Evolutionary conservation across 1,140 invertebrate genomes (phyloP).

Genomic region (Eupristina koningsbergeri): DNA sequence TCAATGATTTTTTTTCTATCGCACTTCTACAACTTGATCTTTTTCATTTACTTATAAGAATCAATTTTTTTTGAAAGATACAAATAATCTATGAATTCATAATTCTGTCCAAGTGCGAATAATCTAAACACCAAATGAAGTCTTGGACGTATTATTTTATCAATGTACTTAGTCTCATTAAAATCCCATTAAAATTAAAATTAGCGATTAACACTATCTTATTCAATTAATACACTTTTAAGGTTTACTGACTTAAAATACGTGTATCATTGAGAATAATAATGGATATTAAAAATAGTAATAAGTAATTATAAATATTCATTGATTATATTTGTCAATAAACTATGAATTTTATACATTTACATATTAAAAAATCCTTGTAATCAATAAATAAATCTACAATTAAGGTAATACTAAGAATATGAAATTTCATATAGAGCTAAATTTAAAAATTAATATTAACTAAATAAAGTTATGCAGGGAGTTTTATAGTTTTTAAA

Average conservation of each 20-base stretch:
- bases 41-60: constrained; percentile 8
- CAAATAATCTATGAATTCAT: neutral
- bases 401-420: too few species aligned
- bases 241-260: neutral
- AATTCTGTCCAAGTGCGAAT: neutral
- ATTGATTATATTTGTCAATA: neutral
- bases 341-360: neutral
- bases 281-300: neutral
- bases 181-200: too few species aligned
- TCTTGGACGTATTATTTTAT: neutral
- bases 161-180: neutral
- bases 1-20: constrained; percentile 10
- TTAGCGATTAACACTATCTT: neutral
- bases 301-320: neutral
- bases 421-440: too few species aligned
- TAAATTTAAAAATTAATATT: too few species aligned
- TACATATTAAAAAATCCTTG: neutral
- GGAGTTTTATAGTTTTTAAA: too few species aligned
- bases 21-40: neutral
- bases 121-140: constrained; percentile 5
- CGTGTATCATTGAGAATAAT: neutral
- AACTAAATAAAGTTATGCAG: too few species aligned
- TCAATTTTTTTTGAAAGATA: neutral
- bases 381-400: neutral
- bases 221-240: neutral